Base-by-base conservation (phyloP, 2,888 invertebrate species). In the Lamproptera curius region DNA sequence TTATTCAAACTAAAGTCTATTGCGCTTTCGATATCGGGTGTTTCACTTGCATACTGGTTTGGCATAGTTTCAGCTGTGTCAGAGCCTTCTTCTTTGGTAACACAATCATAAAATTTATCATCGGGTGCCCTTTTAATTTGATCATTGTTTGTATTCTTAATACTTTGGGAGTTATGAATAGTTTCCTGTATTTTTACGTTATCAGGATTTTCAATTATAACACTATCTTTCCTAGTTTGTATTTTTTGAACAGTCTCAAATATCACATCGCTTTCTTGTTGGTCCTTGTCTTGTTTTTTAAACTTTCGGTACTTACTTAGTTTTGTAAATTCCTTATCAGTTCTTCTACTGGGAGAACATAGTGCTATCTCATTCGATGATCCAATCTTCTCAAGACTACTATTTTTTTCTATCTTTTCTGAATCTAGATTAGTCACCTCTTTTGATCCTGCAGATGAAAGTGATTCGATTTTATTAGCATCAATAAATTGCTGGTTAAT, bases 401-500 rank as follows among this genome's bases (percentile, higher is more conserved):
- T 37, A 13, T 17, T 41, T 10, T 4, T 26, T 14, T 44, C 44
- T 41, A 44, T 31, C 8, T 59, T 55, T 14, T 70, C 67, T 38
- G 64, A 48, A 46, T 69, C 67, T 47, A 74, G 52, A 2, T 61
- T 37, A 14, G 72, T 65, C 44, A 74, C 63, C 57, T 75, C 72
- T 52, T 62, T 55, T 23, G 43, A 60, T 13, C 55, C 23, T 23
- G 59, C 42, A 23, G 63, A 48, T 47, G 55, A 51, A 40, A 62
- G 59, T 26, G 70, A 54, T 20, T 77, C 81, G 41, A 60, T 66
- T 70, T 81, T 84, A 62, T 85, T 86, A 35, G 81, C 86, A 70
- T 85, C 79, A 35, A 87, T 83, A 57, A 87, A 87, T 57, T 87
- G 87, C 67, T 87, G 86, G 57, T 87, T 87, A 9, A 87, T 85